These are phyloP conservation scores for Mormyrus hasselquistii DNA, from an alignment of 2,797 vertebrate species.

Conservation along the genomic window DNA sequence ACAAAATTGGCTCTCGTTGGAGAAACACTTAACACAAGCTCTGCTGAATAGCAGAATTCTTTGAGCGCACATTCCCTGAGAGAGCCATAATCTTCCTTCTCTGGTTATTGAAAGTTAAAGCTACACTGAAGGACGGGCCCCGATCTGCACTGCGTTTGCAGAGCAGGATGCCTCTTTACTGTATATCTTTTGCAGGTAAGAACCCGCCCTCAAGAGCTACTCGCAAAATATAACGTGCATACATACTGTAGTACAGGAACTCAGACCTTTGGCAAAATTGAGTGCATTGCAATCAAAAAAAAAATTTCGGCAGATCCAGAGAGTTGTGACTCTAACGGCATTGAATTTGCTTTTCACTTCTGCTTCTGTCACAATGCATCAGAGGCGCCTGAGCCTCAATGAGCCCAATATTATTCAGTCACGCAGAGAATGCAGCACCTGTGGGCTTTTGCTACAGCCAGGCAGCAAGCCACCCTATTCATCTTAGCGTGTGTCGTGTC, in stretches of 20 bases:
- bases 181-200: neutral
- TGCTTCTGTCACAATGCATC: neutral
- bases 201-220: neutral
- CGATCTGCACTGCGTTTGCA: neutral
- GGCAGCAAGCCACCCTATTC: neutral
- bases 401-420: neutral
- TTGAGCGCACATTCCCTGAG: constrained; percentile 1
- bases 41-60: constrained; percentile 1
- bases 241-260: neutral
- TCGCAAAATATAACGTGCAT: neutral
- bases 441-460: neutral
- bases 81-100: neutral
- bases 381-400: neutral
- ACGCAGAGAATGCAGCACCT: neutral
- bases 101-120: neutral
- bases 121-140: neutral
- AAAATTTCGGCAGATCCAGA: neutral
- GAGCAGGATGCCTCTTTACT: neutral
- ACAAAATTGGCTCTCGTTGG: neutral
- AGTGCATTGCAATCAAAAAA: neutral
- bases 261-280: neutral
- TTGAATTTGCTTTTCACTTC: neutral
- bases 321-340: neutral
- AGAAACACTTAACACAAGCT: constrained; percentile 13
- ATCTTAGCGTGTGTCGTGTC: neutral